Evolutionary conservation across 64 coral and sea anemone genomes (phyloP).

Genomic region (Montipora foliosa): DNA sequence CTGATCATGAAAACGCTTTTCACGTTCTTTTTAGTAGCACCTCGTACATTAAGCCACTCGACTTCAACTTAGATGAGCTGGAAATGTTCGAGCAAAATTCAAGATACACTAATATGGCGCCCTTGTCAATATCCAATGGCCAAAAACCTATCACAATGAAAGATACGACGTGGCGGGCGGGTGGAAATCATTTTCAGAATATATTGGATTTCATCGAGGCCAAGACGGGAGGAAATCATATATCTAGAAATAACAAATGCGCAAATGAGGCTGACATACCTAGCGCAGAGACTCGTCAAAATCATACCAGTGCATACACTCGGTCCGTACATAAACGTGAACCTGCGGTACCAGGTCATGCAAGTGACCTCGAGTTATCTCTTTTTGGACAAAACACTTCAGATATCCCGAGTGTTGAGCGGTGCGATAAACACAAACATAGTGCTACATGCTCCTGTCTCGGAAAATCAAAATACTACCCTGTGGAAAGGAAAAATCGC

Average conservation of each 20-base stretch:
- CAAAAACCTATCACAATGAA: background rate
- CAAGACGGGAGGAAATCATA: slow-evolving; percentile 64
- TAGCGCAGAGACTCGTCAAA: background rate
- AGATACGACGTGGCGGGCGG: slow-evolving; percentile 9
- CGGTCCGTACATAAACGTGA: slow-evolving; percentile 47
- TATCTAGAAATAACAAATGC: background rate
- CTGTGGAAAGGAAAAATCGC: slow-evolving; percentile 24
- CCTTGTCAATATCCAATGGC: background rate
- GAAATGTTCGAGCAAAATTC: slow-evolving; percentile 70
- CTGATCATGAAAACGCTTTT: slow-evolving; percentile 54
- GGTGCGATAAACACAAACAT: slow-evolving; percentile 16
- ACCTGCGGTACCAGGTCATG: background rate
- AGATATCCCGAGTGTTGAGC: background rate
- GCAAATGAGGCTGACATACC: background rate
- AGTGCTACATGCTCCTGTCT: slow-evolving; percentile 57
- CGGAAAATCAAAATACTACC: slow-evolving; percentile 59
- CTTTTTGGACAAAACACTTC: background rate
- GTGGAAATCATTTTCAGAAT: slow-evolving; percentile 80
- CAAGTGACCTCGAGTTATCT: slow-evolving; percentile 24
- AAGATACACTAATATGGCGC: background rate
- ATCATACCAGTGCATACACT: slow-evolving; percentile 2
- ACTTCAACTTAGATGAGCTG: slow-evolving; percentile 81
- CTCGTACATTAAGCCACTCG: slow-evolving; percentile 71
- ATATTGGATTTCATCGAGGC: slow-evolving; percentile 90
- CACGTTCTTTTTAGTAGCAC: slow-evolving; percentile 76